Evolutionary conservation across 2,888 invertebrate species (phyloP).

Genomic region (Rhingia rostrata): DNA sequence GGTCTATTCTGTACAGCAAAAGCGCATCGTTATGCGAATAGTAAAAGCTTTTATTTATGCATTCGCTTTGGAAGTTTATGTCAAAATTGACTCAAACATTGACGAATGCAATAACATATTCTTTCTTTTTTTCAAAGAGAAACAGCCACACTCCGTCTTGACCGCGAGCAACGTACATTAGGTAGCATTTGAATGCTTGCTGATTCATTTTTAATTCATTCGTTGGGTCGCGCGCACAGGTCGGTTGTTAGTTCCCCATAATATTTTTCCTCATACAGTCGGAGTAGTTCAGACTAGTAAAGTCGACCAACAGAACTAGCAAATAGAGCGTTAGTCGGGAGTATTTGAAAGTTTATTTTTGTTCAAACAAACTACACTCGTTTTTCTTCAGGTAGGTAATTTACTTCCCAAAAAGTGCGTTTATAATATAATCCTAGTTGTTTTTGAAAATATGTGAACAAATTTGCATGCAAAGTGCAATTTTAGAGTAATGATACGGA

Average conservation of each 20-base stretch:
- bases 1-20: constrained; percentile 3
- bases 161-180: constrained; percentile 60
- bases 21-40: constrained; percentile 14
- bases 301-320: no score
- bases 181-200: constrained; percentile 60
- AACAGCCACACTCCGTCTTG: constrained; percentile 23
- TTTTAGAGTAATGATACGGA: no score
- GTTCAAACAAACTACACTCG: constrained; percentile 37
- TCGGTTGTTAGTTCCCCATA: constrained; percentile 26
- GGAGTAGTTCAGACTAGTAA: neutral
- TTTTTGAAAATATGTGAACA: no score
- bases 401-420: constrained; percentile 1
- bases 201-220: constrained; percentile 72
- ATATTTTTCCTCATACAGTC: neutral
- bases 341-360: neutral
- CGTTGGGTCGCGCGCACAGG: constrained; percentile 55
- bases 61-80: constrained; percentile 18
- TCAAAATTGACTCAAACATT: constrained; percentile 32
- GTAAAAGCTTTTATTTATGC: constrained; percentile 38
- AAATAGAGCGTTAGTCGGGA: no score
- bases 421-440: no score
- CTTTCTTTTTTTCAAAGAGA: constrained; percentile 43
- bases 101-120: constrained; percentile 56
- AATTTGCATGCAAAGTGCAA: no score
- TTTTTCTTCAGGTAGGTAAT: constrained; percentile 53